Conservation (phyloP, 2,888 invertebrate genomes). For the Spicauda simplicius region DNA sequence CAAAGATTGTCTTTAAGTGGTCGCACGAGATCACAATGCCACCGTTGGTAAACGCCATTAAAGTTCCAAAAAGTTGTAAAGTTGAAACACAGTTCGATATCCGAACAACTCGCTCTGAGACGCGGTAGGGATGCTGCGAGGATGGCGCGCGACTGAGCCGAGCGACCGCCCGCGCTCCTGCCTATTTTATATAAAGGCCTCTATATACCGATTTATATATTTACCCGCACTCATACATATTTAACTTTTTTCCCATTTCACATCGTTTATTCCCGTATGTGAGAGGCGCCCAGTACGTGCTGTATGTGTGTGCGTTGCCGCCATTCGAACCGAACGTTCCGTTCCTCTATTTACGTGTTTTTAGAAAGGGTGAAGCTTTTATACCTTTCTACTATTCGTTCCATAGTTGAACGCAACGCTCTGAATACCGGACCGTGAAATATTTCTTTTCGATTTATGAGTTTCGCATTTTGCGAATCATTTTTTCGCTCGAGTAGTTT, state of each 20-base stretch:
- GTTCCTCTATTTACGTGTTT: constrained; percentile 81
- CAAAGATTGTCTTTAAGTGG: constrained; percentile 24
- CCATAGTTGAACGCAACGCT: constrained; percentile 73
- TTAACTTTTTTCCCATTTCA: constrained; percentile 85
- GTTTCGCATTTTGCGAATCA: constrained; percentile 68
- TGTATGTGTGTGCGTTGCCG: constrained; percentile 66
- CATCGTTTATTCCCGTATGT: constrained; percentile 82
- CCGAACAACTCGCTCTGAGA: constrained; percentile 36
- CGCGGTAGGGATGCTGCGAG: constrained; percentile 53
- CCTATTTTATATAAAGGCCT: constrained; percentile 79
- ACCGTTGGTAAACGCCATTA: constrained; percentile 24
- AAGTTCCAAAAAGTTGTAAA: constrained; percentile 31
- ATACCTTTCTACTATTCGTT: constrained; percentile 79
- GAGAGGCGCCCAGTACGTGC: constrained; percentile 57
- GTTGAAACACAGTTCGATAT: constrained; percentile 33
- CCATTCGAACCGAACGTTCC: constrained; percentile 64
- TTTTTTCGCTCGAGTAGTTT: constrained; percentile 63
- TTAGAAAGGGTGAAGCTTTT: constrained; percentile 83
- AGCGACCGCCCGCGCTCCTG: constrained; percentile 63
- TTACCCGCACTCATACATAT: constrained; percentile 85
- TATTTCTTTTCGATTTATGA: constrained; percentile 80
- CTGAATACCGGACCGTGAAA: constrained; percentile 72
- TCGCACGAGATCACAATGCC: constrained; percentile 36
- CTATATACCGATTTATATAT: constrained; percentile 84
- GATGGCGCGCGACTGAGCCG: constrained; percentile 73